A percentile compares a stretch with the other conserved stretches of the same genome.
Conservation (phyloP, 2,888 invertebrate genomes). For the Epirrita christyi region DNA sequence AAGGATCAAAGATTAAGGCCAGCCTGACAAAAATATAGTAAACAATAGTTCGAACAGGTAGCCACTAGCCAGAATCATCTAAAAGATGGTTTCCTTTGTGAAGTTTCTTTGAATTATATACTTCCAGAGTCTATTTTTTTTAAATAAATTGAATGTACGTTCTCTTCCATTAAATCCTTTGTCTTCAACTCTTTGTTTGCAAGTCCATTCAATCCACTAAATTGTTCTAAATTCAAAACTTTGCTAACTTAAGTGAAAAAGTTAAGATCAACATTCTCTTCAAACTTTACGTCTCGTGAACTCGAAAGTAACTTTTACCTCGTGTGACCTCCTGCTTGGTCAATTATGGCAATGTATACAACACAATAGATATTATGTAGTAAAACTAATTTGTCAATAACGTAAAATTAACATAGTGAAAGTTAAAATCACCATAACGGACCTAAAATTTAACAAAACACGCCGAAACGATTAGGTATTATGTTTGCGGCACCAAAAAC, state of each 20-base stretch:
- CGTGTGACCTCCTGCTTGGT: constrained; percentile 44
- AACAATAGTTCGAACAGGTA: neutral
- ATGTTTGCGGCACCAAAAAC: constrained; percentile 24
- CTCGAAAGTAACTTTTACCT: constrained; percentile 22
- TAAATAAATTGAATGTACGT: constrained; percentile 17
- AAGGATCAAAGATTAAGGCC: no score
- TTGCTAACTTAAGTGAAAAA: constrained; percentile 24
- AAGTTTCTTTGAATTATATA: constrained; percentile 27
- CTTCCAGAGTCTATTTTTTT: constrained; percentile 15
- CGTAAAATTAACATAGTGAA: constrained; percentile 50
- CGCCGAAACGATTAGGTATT: constrained; percentile 13
- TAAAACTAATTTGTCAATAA: neutral
- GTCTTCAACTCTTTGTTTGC: constrained; percentile 32
- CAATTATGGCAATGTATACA: constrained; percentile 21
- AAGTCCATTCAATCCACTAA: constrained; percentile 32
- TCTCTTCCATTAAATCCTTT: constrained; percentile 28
- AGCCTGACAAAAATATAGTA: neutral
- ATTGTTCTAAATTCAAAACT: constrained; percentile 22
- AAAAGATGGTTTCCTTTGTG: neutral
- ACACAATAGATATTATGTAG: neutral
- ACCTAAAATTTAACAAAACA: neutral
- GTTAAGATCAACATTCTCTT: constrained; percentile 41
- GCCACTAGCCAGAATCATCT: neutral
- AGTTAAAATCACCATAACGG: constrained; percentile 38
- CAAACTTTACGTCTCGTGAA: constrained; percentile 6